These are phyloP conservation scores for Carcinoscorpius rotundicauda DNA, from an alignment of 1,140 invertebrate genomes.

Conservation along the genomic window DNA sequence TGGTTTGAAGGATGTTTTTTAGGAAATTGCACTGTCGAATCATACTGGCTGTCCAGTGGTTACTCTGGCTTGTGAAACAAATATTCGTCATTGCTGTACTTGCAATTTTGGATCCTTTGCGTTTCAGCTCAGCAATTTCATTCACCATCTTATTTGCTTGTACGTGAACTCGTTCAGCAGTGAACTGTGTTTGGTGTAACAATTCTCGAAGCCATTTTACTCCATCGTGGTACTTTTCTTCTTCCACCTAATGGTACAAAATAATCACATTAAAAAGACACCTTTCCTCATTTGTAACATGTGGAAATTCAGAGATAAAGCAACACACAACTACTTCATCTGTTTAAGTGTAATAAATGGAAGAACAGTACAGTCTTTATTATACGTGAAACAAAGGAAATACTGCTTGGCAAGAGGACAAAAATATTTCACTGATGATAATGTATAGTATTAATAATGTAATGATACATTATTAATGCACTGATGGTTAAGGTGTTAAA, in stretches of 20 bases:
- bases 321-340: too few species aligned
- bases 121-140: conserved; percentile 55
- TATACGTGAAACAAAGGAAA: too few species aligned
- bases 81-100: conserved; percentile 48
- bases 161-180: conserved; percentile 55
- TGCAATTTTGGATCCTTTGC: conserved; percentile 47
- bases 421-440: too few species aligned
- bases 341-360: too few species aligned
- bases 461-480: too few species aligned
- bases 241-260: conserved; percentile 48
- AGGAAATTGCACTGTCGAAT: conserved; percentile 65
- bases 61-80: conserved; percentile 53
- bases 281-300: conserved; percentile 31
- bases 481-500: too few species aligned
- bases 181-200: conserved; percentile 55
- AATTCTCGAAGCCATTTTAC: conserved; percentile 64
- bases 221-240: conserved; percentile 56
- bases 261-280: background rate
- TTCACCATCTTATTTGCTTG: conserved; percentile 56
- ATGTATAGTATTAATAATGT: too few species aligned
- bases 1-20: conserved; percentile 44
- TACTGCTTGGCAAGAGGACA: too few species aligned
- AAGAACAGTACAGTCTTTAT: too few species aligned
- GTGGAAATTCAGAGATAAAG: too few species aligned
- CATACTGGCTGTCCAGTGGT: conserved; percentile 51